A percentile compares a stretch with the other conserved stretches of the same genome.
These are phyloP conservation scores for Brachionus asplanchnoidis DNA, from an alignment of 1,140 invertebrate species.

Conservation along the genomic window DNA sequence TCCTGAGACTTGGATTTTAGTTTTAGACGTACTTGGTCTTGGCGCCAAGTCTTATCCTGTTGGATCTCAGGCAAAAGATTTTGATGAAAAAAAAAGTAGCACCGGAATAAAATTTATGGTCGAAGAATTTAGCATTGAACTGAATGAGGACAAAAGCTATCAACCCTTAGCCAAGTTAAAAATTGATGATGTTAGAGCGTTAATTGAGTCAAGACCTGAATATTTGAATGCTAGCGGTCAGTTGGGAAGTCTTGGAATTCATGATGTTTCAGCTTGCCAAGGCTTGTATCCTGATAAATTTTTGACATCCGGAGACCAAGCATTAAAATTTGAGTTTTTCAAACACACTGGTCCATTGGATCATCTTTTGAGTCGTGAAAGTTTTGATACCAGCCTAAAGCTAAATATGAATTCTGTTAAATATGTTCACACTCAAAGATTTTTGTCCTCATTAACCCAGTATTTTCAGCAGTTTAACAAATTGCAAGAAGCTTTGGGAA, in stretches of 20 bases:
- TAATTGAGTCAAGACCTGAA: not conserved
- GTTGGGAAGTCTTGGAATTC: slow-evolving; percentile 71
- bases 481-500: slow-evolving; percentile 68
- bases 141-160: not conserved
- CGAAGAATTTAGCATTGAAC: not conserved
- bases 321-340: slow-evolving; percentile 69
- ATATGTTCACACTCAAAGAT: slow-evolving; percentile 90
- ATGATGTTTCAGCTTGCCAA: slow-evolving; percentile 72
- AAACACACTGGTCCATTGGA: slow-evolving; percentile 59
- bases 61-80: not conserved
- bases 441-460: slow-evolving; percentile 75
- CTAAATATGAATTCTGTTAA: slow-evolving; percentile 62
- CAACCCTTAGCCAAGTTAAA: not conserved
- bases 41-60: slow-evolving; percentile 50
- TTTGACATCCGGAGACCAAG: slow-evolving; percentile 71
- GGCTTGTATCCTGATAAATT: slow-evolving; percentile 76
- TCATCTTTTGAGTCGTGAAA: slow-evolving; percentile 53
- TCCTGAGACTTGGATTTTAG: slow-evolving; percentile 83
- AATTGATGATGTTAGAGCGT: not conserved
- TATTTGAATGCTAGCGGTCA: slow-evolving; percentile 50
- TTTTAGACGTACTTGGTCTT: slow-evolving; percentile 77
- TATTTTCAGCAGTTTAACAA: slow-evolving; percentile 82
- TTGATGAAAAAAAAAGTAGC: not conserved
- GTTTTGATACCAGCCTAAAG: slow-evolving; percentile 72
- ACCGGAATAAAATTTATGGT: not conserved